Evolutionary conservation across 2,113 vertebrate species (phyloP).

Genomic region (Myrmophylax atrothorax): DNA sequence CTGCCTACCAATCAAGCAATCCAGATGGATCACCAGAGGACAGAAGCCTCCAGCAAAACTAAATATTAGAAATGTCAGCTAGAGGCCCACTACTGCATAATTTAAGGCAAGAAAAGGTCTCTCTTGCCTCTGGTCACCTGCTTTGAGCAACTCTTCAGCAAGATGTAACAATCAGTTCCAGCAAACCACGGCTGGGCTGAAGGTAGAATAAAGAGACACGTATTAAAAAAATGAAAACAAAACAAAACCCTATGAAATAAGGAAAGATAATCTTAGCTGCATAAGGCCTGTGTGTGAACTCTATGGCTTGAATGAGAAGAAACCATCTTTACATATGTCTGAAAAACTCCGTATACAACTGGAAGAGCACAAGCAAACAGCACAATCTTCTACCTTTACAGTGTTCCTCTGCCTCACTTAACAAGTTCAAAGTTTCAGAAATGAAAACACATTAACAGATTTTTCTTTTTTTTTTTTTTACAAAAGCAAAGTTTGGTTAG

Average conservation of each 20-base stretch:
- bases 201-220: background rate
- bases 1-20: background rate
- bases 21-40: slow-evolving; percentile 5
- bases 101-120: slow-evolving; percentile 16
- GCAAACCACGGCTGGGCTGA: background rate
- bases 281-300: background rate
- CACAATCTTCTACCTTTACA: background rate
- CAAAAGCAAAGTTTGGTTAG: background rate
- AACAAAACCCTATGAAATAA: background rate
- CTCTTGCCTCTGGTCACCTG: background rate
- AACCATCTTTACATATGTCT: background rate
- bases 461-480: background rate
- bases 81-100: slow-evolving; percentile 1
- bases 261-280: background rate
- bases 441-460: background rate
- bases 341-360: background rate
- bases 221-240: background rate
- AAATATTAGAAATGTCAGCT: slow-evolving; percentile 14
- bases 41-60: slow-evolving; percentile 1
- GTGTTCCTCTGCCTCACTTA: background rate
- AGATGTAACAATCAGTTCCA: background rate
- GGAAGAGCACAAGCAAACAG: background rate
- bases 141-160: background rate
- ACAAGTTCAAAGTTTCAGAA: background rate
- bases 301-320: background rate